Base-by-base conservation (phyloP, 2,113 vertebrate species). In the Bubo bubo region DNA sequence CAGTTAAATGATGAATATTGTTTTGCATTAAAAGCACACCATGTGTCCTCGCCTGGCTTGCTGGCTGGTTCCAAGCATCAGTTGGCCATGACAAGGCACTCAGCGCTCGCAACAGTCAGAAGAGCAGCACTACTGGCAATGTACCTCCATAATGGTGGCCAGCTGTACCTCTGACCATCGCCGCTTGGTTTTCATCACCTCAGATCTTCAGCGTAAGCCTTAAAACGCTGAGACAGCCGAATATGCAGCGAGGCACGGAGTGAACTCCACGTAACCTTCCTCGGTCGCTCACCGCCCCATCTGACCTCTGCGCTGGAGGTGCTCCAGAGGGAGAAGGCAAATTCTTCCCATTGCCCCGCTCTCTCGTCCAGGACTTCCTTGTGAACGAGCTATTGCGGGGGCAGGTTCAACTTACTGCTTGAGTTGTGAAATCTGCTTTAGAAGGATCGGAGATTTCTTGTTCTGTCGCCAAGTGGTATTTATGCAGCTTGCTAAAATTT, bases 91-190 rank as follows among this genome's bases (percentile, higher is more conserved):
- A 64, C 34, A 39, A 95, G 91, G 86, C 16, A 11, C 90, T 92
- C 71, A 32, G 86, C 16, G 12, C 90, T 92, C 68, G n/a, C 90
- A 83, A 55, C 60, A 47, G 81, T 63, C 47, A 23, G 50, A 58
- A 68, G 60, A 89, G 86, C 58, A 70, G 83, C 41, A 52, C 49
- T 23, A 14, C 7, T 60, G 87, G 45, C 70, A 80, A 63, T 19
- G 86, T 95, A 97, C 95, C 98, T 97, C 97, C 92, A 79, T 94
- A 93, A 95, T 67, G 70, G 95, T 93, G 94, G 96, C 97, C 98
- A 98, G 98, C 98, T 98, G 98, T 91, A 98, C 97, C 98, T 96
- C 98, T 97, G 95, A 98, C 97, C 79, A 87, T 97, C 98, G 97
- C 98, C 97, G 91, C 97, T 96, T 63, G 35, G 63, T 94, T 98